phyloP scores from a whole-genome alignment of 2,113 vertebrate species.

The Meriones unguiculatus region DNA sequence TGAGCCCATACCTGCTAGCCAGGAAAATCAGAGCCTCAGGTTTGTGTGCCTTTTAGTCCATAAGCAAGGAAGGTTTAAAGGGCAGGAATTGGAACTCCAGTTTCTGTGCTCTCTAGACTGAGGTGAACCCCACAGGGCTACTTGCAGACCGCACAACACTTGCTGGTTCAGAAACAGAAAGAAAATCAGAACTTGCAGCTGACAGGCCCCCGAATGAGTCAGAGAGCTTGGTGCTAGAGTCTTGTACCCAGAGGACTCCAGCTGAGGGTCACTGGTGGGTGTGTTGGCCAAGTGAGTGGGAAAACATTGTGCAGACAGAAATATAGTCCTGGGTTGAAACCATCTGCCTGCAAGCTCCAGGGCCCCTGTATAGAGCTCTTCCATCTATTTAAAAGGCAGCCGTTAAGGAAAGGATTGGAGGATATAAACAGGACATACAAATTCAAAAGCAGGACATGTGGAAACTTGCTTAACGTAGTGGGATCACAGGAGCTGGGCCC shows the following conservation, averaged over 20 bases:
- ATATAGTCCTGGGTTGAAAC: not conserved
- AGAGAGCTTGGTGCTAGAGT: not conserved
- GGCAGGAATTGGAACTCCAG: not conserved
- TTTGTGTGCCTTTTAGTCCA: not conserved
- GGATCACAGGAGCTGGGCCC: not conserved
- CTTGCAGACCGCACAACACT: not conserved
- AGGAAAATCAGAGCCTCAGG: not conserved
- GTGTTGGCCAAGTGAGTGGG: not conserved
- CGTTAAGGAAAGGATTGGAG: not conserved
- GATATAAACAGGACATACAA: not conserved
- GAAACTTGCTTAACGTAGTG: not conserved
- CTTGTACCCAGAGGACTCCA: rapidly evolving
- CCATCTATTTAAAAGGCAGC: not conserved
- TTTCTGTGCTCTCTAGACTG: not conserved
- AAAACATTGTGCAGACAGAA: not conserved
- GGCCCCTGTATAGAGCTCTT: rapidly evolving
- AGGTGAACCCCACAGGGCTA: not conserved
- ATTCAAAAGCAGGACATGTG: rapidly evolving
- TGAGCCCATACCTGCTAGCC: not conserved
- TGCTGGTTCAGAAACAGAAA: not conserved
- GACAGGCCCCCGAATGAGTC: not conserved
- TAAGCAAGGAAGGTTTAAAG: too few relatives aligned
- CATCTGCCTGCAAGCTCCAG: not conserved
- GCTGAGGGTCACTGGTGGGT: not conserved
- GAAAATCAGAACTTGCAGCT: not conserved